Base-by-base conservation (phyloP, 2,797 vertebrate species). In the Dipus sagitta region DNA sequence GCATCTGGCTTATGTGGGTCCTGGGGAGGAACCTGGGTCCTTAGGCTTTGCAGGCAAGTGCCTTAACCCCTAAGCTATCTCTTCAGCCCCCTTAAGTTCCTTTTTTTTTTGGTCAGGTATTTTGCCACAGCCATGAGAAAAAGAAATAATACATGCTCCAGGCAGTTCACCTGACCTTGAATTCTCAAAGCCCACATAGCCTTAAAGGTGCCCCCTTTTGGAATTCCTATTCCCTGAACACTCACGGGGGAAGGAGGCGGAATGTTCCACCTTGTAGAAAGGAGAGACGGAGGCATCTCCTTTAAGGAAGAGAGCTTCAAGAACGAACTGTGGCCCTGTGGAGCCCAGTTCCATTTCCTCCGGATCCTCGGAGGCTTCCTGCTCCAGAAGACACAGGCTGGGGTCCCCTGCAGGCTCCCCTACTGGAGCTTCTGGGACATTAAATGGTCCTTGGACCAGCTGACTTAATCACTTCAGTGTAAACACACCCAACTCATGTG, bases 401-500 rank as follows among this genome's bases (percentile, higher is more conserved):
- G 58, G 26, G 64, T 47, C 75, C 68, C 32, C 67, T 58, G 64
- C 30, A 52, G 54, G n/a, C 58, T n/a, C n/a, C 20, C 7, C 5
- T 15, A 2, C 28, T 0, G 0, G 68, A 70, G 79, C 38, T 42
- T 30, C 14, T 14, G 67, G 70, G 34, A 86, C 82, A 67, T 83
- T 89, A 79, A 54, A 93, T 38, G 68, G 77, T 76, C 88, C 79
- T 34, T 21, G 10, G 83, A 67, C 64, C 15, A 62, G 60, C 47
- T 0, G 23, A 72, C 34, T 91, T 94, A 81, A 94, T 74, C 79
- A 76, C 58, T 93, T 83, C 91, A 78, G 14, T 79, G 92, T 83
- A 89, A 84, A 62, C 13, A 67, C 62, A 14, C 47, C 64, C 42
- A 74, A 88, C 54, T 75, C 95, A 94, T 85, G 74, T 93, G 95